phyloP scores from a whole-genome alignment of 2,113 vertebrate genomes.

The Gobius niger region DNA sequence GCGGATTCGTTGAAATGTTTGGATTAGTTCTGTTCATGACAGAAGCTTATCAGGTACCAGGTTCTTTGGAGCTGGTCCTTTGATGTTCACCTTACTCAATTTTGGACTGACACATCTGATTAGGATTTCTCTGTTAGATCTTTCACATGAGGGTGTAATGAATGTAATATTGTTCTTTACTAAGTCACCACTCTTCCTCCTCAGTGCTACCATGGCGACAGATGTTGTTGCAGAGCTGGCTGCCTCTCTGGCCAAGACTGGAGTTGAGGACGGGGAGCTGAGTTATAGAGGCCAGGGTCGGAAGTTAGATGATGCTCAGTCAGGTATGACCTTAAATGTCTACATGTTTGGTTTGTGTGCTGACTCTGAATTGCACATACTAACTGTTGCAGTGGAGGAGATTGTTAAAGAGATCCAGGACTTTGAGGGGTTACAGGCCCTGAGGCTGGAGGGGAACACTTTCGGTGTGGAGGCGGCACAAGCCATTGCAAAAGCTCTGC shows the following conservation, averaged over 20 bases:
- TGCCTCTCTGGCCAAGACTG: slow-evolving; percentile 89
- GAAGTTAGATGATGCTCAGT: slow-evolving; percentile 90
- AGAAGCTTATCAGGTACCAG: no score
- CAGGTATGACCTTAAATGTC: slow-evolving; percentile 74
- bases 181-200: background rate
- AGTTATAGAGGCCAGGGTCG: slow-evolving; percentile 94
- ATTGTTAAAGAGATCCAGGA: slow-evolving; percentile 89
- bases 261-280: slow-evolving; percentile 87
- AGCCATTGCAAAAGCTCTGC: slow-evolving; percentile 91
- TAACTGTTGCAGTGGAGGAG: slow-evolving; percentile 75
- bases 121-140: no score
- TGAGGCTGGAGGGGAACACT: slow-evolving; percentile 94
- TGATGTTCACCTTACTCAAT: no score
- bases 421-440: slow-evolving; percentile 85
- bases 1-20: no score
- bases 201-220: slow-evolving; percentile 83
- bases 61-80: no score
- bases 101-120: no score
- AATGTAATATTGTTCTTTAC: no score
- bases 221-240: slow-evolving; percentile 88
- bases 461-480: slow-evolving; percentile 91
- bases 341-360: background rate
- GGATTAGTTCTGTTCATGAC: no score
- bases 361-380: background rate
- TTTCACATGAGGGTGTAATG: no score